Percentiles rank a stretch among this genome's conserved stretches.
Evolutionary conservation across 2,888 invertebrate species (phyloP).

Genomic region (Ethmia dodecea): DNA sequence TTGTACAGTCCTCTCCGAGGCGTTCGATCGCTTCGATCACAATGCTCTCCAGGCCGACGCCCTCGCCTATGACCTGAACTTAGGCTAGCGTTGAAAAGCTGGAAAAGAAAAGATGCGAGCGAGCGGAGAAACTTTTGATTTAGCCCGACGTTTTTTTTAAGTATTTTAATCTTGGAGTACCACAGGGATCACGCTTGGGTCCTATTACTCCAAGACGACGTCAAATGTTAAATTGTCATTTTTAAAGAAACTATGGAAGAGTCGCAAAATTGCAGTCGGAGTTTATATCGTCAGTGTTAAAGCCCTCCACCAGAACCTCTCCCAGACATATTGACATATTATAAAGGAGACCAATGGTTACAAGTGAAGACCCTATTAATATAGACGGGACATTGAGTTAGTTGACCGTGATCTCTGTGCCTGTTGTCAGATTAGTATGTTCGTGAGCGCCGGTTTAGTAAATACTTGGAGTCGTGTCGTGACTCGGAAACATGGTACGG

Average conservation of each 20-base stretch:
- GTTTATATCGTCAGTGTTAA: constrained; percentile 7
- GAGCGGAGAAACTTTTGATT: too few relatives aligned
- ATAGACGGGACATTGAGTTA: constrained; percentile 28
- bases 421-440: constrained; percentile 24
- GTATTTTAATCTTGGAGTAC: too few relatives aligned
- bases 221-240: too few relatives aligned
- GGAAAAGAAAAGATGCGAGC: too few relatives aligned
- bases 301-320: constrained; percentile 5
- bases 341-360: constrained; percentile 15
- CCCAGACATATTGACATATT: constrained; percentile 2
- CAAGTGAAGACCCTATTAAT: constrained; percentile 29
- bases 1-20: too few relatives aligned
- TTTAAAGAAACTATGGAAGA: too few relatives aligned
- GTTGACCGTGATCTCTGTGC: constrained; percentile 43
- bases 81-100: too few relatives aligned
- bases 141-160: too few relatives aligned
- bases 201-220: too few relatives aligned
- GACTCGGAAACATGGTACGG: constrained; percentile 9
- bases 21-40: not conserved
- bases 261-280: constrained; percentile 1
- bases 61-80: too few relatives aligned
- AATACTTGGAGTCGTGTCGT: constrained; percentile 20
- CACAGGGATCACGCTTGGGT: too few relatives aligned
- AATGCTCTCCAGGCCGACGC: too few relatives aligned
- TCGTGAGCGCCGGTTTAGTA: constrained; percentile 16